Evolutionary conservation across 2,888 invertebrate species (phyloP).

Genomic region (Epinotia demarniana): DNA sequence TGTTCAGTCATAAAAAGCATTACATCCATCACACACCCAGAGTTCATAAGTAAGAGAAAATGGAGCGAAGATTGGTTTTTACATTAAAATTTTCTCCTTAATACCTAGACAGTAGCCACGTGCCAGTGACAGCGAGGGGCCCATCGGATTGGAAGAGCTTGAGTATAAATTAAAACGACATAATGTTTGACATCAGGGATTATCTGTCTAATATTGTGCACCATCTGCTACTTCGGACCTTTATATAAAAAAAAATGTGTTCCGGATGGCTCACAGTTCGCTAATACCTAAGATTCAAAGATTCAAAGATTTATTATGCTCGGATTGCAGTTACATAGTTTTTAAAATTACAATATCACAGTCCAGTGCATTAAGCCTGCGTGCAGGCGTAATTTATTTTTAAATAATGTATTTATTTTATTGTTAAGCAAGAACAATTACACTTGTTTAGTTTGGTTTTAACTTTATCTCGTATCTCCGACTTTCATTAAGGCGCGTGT

Average conservation of each 20-base stretch:
- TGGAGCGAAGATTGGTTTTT: slow-evolving; percentile 44
- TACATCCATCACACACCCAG: slow-evolving; percentile 1
- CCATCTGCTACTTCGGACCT: slow-evolving; percentile 10
- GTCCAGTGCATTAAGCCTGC: no score
- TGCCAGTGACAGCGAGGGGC: slow-evolving; percentile 52
- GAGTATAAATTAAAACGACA: slow-evolving; percentile 41
- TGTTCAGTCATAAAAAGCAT: slow-evolving; percentile 9
- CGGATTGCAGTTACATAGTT: no score
- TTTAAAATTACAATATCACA: no score
- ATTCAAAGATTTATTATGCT: no score
- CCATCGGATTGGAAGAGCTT: background rate
- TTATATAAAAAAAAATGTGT: slow-evolving; percentile 5
- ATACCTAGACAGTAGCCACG: slow-evolving; percentile 51
- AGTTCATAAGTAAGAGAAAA: slow-evolving; percentile 11
- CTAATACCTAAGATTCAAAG: background rate
- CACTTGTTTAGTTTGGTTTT: no score
- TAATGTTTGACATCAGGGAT: slow-evolving; percentile 22
- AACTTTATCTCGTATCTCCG: no score
- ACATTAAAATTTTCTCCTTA: slow-evolving; percentile 50
- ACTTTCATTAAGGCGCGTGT: no score
- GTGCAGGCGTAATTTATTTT: no score
- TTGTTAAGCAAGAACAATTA: no score
- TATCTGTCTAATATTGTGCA: slow-evolving; percentile 4
- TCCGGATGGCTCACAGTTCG: background rate
- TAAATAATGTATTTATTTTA: no score